Evolutionary conservation across 2,797 vertebrate genomes (phyloP).

Genomic region (Jordanella pulchra): DNA sequence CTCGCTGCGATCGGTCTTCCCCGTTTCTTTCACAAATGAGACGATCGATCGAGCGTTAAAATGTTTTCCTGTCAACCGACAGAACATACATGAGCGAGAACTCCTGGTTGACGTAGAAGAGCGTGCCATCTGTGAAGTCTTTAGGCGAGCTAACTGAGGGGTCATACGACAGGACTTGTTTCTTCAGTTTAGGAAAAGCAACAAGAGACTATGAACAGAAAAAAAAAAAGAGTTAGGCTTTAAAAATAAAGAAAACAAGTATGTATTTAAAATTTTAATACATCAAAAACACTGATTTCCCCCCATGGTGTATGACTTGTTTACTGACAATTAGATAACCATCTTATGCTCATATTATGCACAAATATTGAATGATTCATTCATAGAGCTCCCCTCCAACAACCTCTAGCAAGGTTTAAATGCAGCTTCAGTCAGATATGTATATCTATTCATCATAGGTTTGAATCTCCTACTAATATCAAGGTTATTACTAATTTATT

Average conservation of each 20-base stretch:
- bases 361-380: neutral
- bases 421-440: neutral
- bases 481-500: neutral
- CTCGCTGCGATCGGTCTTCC: too few relatives aligned
- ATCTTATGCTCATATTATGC: neutral
- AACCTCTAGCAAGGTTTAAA: neutral
- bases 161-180: constrained; percentile 94
- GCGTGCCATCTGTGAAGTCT: constrained; percentile 97
- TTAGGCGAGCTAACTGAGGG: constrained; percentile 94
- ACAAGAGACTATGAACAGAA: constrained; percentile 88
- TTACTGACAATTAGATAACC: too few relatives aligned
- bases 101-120: constrained; percentile 98
- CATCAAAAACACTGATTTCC: neutral
- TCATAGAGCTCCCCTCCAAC: neutral
- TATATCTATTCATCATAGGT: too few relatives aligned
- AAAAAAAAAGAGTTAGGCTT: neutral
- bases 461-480: neutral
- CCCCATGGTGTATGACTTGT: neutral
- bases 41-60: too few relatives aligned
- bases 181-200: constrained; percentile 96
- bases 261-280: neutral
- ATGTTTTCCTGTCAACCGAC: neutral
- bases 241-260: neutral
- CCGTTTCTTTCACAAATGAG: too few relatives aligned
- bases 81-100: constrained; percentile 94